A percentile compares a stretch with the other conserved stretches of the same genome.
phyloP scores from a whole-genome alignment of 2,113 vertebrate genomes.

The Actenoides lindsayi region DNA sequence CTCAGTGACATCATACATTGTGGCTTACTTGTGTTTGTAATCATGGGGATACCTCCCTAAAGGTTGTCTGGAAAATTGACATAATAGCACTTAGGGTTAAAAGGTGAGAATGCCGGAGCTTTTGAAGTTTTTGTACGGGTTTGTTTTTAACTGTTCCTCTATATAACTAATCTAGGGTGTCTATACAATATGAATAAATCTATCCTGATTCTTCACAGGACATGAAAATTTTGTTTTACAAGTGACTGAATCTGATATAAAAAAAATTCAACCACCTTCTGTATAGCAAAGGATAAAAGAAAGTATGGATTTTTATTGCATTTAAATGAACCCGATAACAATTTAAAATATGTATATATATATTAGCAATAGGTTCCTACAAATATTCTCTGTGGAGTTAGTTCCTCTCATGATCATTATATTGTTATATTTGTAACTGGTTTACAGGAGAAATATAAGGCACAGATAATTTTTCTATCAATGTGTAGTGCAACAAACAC shows the following conservation, averaged over 20 bases:
- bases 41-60: not conserved
- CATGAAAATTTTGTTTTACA: not conserved
- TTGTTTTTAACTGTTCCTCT: not conserved
- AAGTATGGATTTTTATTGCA: not conserved
- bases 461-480: not conserved
- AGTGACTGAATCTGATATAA: not conserved
- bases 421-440: not conserved
- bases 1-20: not conserved
- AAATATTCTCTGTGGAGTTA: not conserved
- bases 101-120: not conserved
- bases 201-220: not conserved
- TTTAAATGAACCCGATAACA: not conserved
- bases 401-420: not conserved
- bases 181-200: not conserved
- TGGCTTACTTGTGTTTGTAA: not conserved
- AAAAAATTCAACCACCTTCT: not conserved
- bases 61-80: not conserved
- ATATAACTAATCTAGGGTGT: not conserved
- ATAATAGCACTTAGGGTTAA: not conserved
- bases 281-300: not conserved
- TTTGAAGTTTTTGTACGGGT: not conserved
- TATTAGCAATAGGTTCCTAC: not conserved
- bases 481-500: not conserved
- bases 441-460: not conserved
- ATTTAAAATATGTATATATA: not conserved